Percentiles rank a stretch among this genome's conserved stretches.
phyloP scores from a whole-genome alignment of 2,888 invertebrate genomes.

The Rhamnusium bicolor region DNA sequence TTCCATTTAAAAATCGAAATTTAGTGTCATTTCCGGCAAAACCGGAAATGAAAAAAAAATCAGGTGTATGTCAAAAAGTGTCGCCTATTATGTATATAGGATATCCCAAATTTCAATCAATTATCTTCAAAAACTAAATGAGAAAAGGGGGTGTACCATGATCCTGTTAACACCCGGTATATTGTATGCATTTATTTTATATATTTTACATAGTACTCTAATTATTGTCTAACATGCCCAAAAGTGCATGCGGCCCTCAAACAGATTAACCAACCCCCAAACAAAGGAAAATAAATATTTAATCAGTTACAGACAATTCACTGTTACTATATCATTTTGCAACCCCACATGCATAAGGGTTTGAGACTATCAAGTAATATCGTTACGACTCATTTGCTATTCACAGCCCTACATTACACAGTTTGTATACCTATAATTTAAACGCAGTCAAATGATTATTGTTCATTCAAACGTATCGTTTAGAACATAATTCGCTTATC shows the following conservation, averaged over 20 bases:
- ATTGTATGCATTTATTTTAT: no score
- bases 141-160: no score
- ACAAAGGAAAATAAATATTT: background rate
- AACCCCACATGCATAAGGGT: background rate
- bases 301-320: background rate
- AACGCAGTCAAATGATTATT: constrained; percentile 37
- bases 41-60: no score
- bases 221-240: no score
- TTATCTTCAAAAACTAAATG: no score
- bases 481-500: constrained; percentile 23
- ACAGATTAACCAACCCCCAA: background rate
- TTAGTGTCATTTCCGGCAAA: no score
- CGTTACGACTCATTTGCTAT: constrained; percentile 38
- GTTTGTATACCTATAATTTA: constrained; percentile 44
- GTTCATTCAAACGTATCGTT: constrained; percentile 33
- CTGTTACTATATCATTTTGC: background rate
- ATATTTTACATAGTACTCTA: no score
- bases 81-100: no score
- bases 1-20: no score
- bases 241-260: background rate
- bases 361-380: constrained; percentile 21
- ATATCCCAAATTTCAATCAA: no score
- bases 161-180: no score
- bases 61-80: no score
- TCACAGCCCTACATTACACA: constrained; percentile 40